phyloP scores from a whole-genome alignment of 2,113 vertebrate genomes.

The Lycocorax pyrrhopterus region DNA sequence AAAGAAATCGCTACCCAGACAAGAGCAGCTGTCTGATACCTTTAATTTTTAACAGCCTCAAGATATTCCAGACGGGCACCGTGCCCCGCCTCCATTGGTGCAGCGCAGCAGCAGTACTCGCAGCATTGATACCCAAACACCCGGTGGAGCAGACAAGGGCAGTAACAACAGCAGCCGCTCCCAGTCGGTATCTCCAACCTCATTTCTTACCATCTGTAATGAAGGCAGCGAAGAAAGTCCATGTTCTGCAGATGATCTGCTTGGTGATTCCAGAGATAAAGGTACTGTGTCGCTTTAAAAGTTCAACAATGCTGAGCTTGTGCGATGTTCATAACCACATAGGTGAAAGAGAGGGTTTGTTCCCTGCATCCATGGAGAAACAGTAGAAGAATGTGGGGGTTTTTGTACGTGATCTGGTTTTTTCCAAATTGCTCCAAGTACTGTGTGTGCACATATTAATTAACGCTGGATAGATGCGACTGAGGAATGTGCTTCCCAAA shows the following conservation, averaged over 20 bases:
- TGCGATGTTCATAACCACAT: fast-evolving
- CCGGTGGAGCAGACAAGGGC: slow-evolving; percentile 85
- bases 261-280: slow-evolving; percentile 86
- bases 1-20: not conserved
- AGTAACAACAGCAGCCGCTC: slow-evolving; percentile 94
- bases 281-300: slow-evolving; percentile 61
- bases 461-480: not conserved
- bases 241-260: slow-evolving; percentile 79
- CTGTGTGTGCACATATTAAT: not conserved
- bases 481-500: not conserved
- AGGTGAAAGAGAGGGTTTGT: not conserved
- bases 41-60: slow-evolving; percentile 79
- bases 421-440: not conserved
- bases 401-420: not conserved
- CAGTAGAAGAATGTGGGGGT: not conserved
- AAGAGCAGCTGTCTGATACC: not conserved
- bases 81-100: slow-evolving; percentile 86
- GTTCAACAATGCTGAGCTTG: not conserved
- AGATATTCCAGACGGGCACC: slow-evolving; percentile 95
- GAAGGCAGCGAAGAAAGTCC: slow-evolving; percentile 88
- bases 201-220: slow-evolving; percentile 90
- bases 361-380: not conserved
- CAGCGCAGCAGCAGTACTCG: slow-evolving; percentile 95
- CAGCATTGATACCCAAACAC: slow-evolving; percentile 96
- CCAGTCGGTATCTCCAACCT: slow-evolving; percentile 90